Conservation (phyloP, 2,113 vertebrate species). For the Sminthopsis crassicaudata region DNA sequence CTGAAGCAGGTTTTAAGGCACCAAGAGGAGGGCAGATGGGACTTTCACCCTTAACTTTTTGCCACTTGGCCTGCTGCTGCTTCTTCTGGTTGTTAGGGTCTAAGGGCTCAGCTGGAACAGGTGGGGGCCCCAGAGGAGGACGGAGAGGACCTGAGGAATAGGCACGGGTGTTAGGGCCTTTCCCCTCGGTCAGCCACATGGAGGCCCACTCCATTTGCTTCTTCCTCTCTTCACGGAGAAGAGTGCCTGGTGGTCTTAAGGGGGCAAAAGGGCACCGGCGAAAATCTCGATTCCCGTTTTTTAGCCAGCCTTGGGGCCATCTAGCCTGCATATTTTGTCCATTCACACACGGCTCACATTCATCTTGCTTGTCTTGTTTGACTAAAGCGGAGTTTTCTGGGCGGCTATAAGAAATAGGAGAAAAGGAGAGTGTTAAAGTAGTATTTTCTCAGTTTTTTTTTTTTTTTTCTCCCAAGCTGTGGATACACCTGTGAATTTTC, state of each 20-base stretch:
- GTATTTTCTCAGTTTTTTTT: neutral
- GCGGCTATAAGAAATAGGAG: conserved; percentile 47
- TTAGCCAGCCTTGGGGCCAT: neutral
- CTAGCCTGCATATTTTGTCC: rapidly evolving
- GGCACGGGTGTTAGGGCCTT: neutral
- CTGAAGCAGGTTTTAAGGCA: conserved; percentile 3
- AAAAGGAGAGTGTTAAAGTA: neutral
- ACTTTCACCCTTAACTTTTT: neutral
- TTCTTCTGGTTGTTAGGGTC: conserved; percentile 31
- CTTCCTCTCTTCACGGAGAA: neutral
- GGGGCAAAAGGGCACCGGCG: neutral
- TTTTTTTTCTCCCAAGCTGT: neutral
- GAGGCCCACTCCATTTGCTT: neutral
- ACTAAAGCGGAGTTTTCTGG: neutral
- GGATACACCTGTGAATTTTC: neutral
- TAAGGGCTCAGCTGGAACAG: conserved; percentile 23
- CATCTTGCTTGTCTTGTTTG: neutral
- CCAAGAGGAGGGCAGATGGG: conserved; percentile 22
- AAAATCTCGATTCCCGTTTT: neutral
- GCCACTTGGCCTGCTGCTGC: conserved; percentile 1
- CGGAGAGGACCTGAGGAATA: neutral
- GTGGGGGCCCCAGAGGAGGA: neutral
- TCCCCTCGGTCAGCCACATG: neutral
- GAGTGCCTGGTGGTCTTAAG: neutral
- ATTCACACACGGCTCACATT: neutral